Conservation (phyloP, 2,113 vertebrate species). For the Tiliqua scincoides region DNA sequence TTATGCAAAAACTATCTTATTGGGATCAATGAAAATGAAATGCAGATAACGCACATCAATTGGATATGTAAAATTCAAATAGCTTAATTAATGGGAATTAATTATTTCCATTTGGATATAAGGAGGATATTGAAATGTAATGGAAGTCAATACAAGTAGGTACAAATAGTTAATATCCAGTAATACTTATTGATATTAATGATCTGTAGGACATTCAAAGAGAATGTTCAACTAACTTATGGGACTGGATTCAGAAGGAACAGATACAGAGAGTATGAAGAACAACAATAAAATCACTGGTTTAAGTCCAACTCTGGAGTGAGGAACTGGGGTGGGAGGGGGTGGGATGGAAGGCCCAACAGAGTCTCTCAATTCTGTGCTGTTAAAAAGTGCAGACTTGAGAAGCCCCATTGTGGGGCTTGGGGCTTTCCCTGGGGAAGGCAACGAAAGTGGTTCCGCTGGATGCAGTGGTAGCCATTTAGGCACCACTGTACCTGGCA, state of each 20-base stretch:
- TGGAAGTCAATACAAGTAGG: conserved; percentile 53
- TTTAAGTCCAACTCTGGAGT: too few species aligned
- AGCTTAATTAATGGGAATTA: conserved; percentile 66
- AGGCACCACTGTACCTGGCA: too few species aligned
- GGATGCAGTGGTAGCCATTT: too few species aligned
- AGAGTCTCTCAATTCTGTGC: too few species aligned
- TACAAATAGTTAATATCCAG: conserved; percentile 50
- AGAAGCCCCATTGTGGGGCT: too few species aligned
- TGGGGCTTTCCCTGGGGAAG: too few species aligned
- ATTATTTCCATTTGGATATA: not conserved
- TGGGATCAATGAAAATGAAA: conserved; percentile 66
- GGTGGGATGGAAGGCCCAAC: too few species aligned
- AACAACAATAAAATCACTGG: too few species aligned
- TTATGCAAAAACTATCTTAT: conserved; percentile 48
- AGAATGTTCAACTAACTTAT: conserved; percentile 14
- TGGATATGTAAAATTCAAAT: conserved; percentile 35
- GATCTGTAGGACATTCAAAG: conserved; percentile 63
- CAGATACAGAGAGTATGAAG: not conserved
- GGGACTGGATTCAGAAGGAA: not conserved
- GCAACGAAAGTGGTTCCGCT: too few species aligned
- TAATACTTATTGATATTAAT: conserved; percentile 66
- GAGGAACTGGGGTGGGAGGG: too few species aligned
- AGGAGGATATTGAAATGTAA: conserved; percentile 60
- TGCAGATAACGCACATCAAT: conserved; percentile 53
- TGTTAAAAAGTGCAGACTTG: too few species aligned